phyloP scores from a whole-genome alignment of 2,113 vertebrate species.

The Ctenodactylus gundi region DNA sequence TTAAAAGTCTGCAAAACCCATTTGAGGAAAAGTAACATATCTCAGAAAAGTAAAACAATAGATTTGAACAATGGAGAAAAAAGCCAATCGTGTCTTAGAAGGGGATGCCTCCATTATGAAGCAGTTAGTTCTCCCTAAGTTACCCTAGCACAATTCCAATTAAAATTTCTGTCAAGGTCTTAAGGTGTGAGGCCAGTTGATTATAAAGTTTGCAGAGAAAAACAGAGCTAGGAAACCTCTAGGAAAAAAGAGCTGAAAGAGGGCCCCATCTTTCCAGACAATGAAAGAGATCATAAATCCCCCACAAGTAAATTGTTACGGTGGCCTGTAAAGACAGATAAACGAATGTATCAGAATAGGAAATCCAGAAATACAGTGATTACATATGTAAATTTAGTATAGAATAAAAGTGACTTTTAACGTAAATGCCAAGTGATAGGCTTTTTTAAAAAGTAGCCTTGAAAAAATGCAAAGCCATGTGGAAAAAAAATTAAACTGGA shows the following conservation, averaged over 20 bases:
- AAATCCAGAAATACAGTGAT: not conserved
- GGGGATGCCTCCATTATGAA: not conserved
- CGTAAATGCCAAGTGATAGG: not conserved
- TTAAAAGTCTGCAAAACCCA: not conserved
- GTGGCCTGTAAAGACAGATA: not conserved
- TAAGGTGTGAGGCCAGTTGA: not conserved
- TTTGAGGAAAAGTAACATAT: not conserved
- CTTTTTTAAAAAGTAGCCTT: not conserved
- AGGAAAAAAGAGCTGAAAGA: not conserved
- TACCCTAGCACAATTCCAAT: not conserved
- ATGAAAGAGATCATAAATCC: not conserved
- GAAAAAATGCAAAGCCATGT: not conserved
- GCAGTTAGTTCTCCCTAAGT: not conserved
- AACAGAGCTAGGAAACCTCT: not conserved
- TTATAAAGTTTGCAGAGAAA: not conserved
- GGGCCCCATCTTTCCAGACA: not conserved
- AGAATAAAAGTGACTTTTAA: not conserved
- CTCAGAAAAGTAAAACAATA: not conserved
- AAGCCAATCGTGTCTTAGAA: not conserved
- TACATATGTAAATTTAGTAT: not conserved
- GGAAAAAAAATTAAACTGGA: constrained; percentile 8
- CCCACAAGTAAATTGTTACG: not conserved
- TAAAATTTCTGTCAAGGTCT: not conserved
- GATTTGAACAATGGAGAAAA: not conserved
- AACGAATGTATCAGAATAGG: not conserved